A percentile compares a stretch with the other conserved stretches of the same genome.
These are phyloP conservation scores for Actenoides lindsayi DNA, from an alignment of 2,113 vertebrate species.

Conservation along the genomic window DNA sequence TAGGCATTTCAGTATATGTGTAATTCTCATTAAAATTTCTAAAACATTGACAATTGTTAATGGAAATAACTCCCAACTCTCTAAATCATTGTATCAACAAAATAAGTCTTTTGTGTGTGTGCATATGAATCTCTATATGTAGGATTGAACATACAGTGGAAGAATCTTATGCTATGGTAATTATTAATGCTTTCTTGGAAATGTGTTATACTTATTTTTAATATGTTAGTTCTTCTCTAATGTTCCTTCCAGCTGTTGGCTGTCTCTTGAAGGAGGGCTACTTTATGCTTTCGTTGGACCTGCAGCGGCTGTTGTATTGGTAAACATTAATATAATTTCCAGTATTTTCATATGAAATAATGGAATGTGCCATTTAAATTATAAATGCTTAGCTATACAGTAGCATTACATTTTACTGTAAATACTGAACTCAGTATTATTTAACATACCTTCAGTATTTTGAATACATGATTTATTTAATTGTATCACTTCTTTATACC, in stretches of 20 bases:
- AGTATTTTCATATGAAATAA: background rate
- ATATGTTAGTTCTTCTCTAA: slow-evolving; percentile 81
- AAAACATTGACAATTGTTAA: background rate
- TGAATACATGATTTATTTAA: background rate
- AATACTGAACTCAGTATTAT: background rate
- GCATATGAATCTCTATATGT: slow-evolving; percentile 52
- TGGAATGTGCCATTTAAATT: background rate
- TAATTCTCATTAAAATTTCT: slow-evolving; percentile 5
- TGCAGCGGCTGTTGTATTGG: slow-evolving; percentile 97
- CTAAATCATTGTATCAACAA: background rate
- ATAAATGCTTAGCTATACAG: background rate
- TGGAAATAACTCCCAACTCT: background rate
- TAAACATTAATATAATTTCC: slow-evolving; percentile 73
- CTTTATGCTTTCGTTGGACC: slow-evolving; percentile 98
- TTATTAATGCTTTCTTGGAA: slow-evolving; percentile 37
- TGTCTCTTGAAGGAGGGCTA: slow-evolving; percentile 97
- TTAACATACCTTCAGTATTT: background rate
- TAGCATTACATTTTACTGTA: background rate
- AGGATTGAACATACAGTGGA: slow-evolving; percentile 49
- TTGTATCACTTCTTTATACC: background rate
- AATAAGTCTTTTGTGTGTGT: background rate
- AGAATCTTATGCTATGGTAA: slow-evolving; percentile 37
- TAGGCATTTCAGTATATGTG: background rate
- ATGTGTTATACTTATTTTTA: slow-evolving; percentile 69
- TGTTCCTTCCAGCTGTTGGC: slow-evolving; percentile 91